Evolutionary conservation across 2,113 vertebrate genomes (phyloP), one percentile per base, ranked within the genome.

Genomic region (Brachypteracias leptosomus): DNA sequence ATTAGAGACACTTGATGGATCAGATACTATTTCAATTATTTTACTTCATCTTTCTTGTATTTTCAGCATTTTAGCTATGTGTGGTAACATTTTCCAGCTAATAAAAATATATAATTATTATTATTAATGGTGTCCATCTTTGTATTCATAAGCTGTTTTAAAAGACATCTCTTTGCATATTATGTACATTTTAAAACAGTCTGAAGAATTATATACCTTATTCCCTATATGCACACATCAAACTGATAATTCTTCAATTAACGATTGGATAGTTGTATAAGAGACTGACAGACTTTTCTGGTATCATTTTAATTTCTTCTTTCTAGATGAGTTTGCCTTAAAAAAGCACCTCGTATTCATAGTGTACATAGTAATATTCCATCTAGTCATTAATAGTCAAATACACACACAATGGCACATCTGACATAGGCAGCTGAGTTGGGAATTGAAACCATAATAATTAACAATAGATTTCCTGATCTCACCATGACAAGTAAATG

Each of bases 381-480:
- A 79, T 81, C 89, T 51, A 94, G 85, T 90, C 88, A 85, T 95
- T 90, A 95, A 96, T 47, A 94, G 91, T 94, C 81, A 88, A 91
- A 92, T 29, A 88, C 33, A 52, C 36, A 91, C 78, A 96, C 72
- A 91, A 89, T 75, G 77, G 59, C 87, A 93, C 88, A 67, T 91
- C 74, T 95, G 90, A 96, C 90, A 94, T 11, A 96, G 62, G 89
- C 82, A 96, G 95, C 76, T 90, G 94, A 96, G 86, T n/a, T 97
- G 95, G 93, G 95, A 97, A 96, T 96, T 93, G 88, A 96, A 96
- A 94, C 85, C 65, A 40, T 89, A 96, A 97, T 96, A 97, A 97
- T 97, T 96, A 97, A 97, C 95, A 96, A 90, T 94, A 95, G 93
- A 95, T 96, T 83, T 96, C 83, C 95, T 93, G 89, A 94, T 97